Base-by-base conservation (phyloP, 2,888 invertebrate species). In the Cantharis lateralis region DNA sequence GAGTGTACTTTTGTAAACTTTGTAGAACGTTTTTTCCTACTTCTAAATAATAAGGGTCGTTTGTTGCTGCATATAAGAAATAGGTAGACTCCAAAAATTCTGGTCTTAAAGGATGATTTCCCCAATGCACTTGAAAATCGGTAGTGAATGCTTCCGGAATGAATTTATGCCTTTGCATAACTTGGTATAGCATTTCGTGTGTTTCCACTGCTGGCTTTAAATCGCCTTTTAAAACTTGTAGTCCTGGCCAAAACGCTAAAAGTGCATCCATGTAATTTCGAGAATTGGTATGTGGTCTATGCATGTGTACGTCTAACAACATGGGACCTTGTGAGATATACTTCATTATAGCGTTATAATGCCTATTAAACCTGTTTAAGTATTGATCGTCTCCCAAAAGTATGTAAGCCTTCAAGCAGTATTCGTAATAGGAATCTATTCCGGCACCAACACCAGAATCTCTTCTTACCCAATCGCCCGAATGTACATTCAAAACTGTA, bases 381-480 rank as follows among this genome's bases (percentile, higher is more conserved):
- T 98, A 99, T 81, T 95, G 95, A 84, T 97, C 96, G 86, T 99
- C 98, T 0, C 96, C 95, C 5, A 99, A 91, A 73, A 99, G 90
- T 81, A 99, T 96, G 88, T 99, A 99, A 0, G 98, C 98, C 88
- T 99, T 99, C 28, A 99, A 91, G 80, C 98, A 95, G 88, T 99
- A 99, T 88, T 99, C 99, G 86, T 99, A 99, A 88, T 99, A 99
- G 0, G 98, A 98, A 89, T 99, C 99, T 82, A 99, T 98, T 24
- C 99, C 99, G 13, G 99, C 99, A n/a, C 99, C 99, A 9, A 99
- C 97, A 1, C 99, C 98, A 1, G 98, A 96, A 88, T 99, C 98
- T 84, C 98, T 92, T 68, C 99, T 91, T 5, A 98, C 94, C 99
- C 99, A 99, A 88, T 98, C 98, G 0, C 99, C 99, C 2, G 96